Base-by-base conservation (phyloP, 2,888 invertebrate species). In the Argyresthia goedartella region DNA sequence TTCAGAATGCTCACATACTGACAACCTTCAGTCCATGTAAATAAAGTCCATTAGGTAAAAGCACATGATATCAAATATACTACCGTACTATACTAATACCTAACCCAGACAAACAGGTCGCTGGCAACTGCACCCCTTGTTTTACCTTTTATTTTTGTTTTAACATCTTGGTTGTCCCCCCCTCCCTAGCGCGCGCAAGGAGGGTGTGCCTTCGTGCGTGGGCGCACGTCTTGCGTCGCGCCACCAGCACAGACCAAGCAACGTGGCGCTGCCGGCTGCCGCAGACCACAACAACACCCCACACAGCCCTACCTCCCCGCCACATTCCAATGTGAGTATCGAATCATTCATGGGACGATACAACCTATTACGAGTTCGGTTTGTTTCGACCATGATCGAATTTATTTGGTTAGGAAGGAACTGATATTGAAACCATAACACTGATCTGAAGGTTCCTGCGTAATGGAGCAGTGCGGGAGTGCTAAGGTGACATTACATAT, bases 161-260 rank as follows among this genome's bases (percentile, higher is more conserved):
- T 66, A 64, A 57, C 58, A 51, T 50, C 60, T 68, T 67, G 51
- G 52, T 69, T 65, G 75, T 75, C 77, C 79, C 78, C 55, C 72
- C 70, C 60, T 81, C 81, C 81, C 66, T 57, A 63, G 72, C 34
- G 73, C 76, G 57, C 77, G 74, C 60, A 74, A 73, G 60, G 76
- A 76, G 74, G 66, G 79, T 74, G 59, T 11, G 1, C 34, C 48
- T 8, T 81, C 81, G 69, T 77, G 81, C 43, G 81, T 80, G 69
- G 80, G 81, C 62, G 80, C 81, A 59, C 76, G 84, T 53, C 62
- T 73, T 34, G 82, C 81, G 67, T 72, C 84, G 49, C 77, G 85
- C 15, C 86, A 86, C 71, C 71, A 76, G 42, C 86, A 87, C 66
- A 88, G 89, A 25, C 89, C 89, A 71, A 90, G 89, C 34, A 89